A percentile compares a stretch with the other conserved stretches of the same genome.
These are phyloP conservation scores for Labeo catla DNA, from an alignment of 2,113 vertebrate genomes.

Conservation along the genomic window DNA sequence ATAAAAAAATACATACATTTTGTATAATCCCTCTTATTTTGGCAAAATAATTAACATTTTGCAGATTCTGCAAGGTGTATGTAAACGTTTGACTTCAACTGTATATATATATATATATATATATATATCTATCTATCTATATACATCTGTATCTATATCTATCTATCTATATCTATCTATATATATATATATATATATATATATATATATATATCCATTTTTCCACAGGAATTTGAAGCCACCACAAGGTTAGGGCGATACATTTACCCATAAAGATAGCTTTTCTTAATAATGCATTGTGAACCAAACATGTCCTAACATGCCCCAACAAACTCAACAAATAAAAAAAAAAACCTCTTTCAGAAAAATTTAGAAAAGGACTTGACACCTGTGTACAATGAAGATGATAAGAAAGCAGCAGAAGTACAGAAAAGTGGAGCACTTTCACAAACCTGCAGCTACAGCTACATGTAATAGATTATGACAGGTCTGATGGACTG, in stretches of 20 bases:
- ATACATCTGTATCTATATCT: too few species aligned
- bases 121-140: too few species aligned
- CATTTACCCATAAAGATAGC: not conserved
- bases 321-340: not conserved
- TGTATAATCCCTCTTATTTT: too few species aligned
- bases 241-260: not conserved
- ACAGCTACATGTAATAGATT: not conserved
- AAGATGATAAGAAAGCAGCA: not conserved
- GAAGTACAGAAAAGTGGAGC: conserved; percentile 15
- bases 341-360: not conserved
- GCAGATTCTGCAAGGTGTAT: too few species aligned
- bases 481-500: not conserved
- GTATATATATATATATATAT: not conserved
- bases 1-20: too few species aligned
- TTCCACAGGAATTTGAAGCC: not conserved
- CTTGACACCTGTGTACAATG: not conserved
- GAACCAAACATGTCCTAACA: too few species aligned
- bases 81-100: too few species aligned
- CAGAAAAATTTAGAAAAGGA: not conserved
- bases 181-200: too few species aligned
- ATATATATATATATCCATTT: not conserved
- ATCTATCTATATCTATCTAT: too few species aligned
- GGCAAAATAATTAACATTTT: too few species aligned
- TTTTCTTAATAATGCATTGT: not conserved
- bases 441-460: conserved; percentile 5